phyloP scores from a whole-genome alignment of 2,113 vertebrate genomes.

The Ellobius talpinus region DNA sequence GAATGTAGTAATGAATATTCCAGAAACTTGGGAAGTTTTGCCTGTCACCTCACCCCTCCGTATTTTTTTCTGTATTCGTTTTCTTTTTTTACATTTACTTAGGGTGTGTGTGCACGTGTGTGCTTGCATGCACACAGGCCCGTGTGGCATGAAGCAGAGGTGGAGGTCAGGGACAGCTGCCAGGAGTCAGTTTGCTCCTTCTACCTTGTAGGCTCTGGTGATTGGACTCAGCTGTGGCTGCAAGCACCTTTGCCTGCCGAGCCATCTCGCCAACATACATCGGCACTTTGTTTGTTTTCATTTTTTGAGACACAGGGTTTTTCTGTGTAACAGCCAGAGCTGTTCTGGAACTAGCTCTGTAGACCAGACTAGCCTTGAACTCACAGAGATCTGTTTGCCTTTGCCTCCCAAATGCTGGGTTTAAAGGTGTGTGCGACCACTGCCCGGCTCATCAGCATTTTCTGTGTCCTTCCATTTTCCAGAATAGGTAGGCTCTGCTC shows the following conservation, averaged over 20 bases:
- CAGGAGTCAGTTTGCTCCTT: too few relatives aligned
- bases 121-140: too few relatives aligned
- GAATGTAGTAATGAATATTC: not conserved
- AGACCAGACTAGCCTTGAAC: too few relatives aligned
- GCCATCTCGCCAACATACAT: not conserved
- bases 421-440: too few relatives aligned
- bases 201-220: not conserved
- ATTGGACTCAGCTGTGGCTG: too few relatives aligned
- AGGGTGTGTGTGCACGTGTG: fast-evolving
- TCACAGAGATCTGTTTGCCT: too few relatives aligned
- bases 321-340: too few relatives aligned
- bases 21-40: not conserved
- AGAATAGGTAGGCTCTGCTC: not conserved
- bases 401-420: too few relatives aligned
- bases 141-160: not conserved
- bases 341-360: too few relatives aligned
- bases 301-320: too few relatives aligned
- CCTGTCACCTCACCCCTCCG: not conserved
- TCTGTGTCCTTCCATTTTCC: not conserved
- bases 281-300: not conserved
- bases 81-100: not conserved
- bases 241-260: not conserved
- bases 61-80: not conserved
- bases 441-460: not conserved
- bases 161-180: not conserved